Conservation (phyloP, 2,888 invertebrate species). For the Mythimna pallens region DNA sequence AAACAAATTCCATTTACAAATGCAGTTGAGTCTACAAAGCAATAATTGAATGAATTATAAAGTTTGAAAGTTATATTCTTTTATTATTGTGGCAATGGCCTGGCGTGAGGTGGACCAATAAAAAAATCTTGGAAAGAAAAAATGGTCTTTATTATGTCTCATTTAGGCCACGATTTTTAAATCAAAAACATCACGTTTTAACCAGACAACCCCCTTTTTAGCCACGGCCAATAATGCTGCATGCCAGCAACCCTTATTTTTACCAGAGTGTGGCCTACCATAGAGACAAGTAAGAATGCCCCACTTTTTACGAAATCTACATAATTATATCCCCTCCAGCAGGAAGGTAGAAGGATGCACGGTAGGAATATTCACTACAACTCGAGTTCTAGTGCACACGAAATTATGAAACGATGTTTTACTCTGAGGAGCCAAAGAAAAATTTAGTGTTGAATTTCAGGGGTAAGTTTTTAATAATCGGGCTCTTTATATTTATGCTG, state of each 20-base stretch:
- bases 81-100: not conserved
- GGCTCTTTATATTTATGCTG: not conserved
- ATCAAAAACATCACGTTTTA: not conserved
- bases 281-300: not conserved
- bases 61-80: not conserved
- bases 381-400: not conserved
- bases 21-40: not conserved
- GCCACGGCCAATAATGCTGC: not conserved
- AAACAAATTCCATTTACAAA: fast-evolving
- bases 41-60: not conserved
- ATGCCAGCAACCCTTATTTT: not conserved
- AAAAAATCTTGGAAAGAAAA: not conserved
- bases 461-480: not conserved
- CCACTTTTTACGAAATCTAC: constrained; percentile 21
- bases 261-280: not conserved
- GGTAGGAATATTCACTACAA: not conserved
- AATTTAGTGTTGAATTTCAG: not conserved
- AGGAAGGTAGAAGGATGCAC: not conserved
- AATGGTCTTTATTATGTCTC: not conserved
- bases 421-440: not conserved
- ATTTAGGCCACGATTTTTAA: not conserved
- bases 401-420: not conserved
- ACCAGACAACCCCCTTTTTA: not conserved
- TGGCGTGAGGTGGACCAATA: constrained; percentile 1
- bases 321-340: not conserved